These are phyloP conservation scores for Falco cherrug DNA, from an alignment of 2,797 vertebrate genomes.

Conservation along the genomic window DNA sequence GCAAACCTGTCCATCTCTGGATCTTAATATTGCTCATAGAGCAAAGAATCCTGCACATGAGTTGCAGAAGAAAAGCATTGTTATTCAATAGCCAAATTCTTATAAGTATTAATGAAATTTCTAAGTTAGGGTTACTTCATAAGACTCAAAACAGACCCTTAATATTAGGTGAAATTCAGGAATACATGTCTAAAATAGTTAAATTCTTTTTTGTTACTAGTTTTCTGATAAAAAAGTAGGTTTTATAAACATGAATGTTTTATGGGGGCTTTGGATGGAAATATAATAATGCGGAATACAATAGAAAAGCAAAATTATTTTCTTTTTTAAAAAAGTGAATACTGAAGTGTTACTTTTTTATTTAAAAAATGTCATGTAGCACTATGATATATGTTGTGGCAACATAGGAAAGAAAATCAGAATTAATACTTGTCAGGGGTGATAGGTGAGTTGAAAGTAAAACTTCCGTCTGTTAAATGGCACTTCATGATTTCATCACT, in stretches of 20 bases:
- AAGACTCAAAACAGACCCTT: not conserved
- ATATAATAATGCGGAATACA: not conserved
- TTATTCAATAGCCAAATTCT: not conserved
- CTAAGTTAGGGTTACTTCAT: not conserved
- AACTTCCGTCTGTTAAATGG: not conserved
- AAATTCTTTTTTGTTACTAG: not conserved
- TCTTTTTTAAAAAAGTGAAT: not conserved
- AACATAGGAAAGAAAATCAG: not conserved
- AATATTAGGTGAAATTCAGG: not conserved
- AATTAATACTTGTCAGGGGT: not conserved
- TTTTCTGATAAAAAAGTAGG: not conserved
- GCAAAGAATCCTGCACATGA: not conserved
- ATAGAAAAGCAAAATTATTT: not conserved
- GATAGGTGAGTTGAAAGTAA: not conserved
- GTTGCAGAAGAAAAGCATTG: not conserved
- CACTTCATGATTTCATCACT: not conserved
- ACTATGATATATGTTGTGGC: not conserved
- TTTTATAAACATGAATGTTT: not conserved
- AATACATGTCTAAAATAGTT: not conserved
- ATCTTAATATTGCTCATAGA: not conserved
- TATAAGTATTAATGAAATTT: not conserved
- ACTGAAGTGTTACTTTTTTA: not conserved
- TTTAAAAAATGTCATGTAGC: not conserved
- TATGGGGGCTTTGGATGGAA: not conserved
- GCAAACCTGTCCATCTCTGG: not conserved